A percentile compares a stretch with the other conserved stretches of the same genome.
These are phyloP conservation scores for Hormaphis cornu DNA, from an alignment of 1,140 invertebrate genomes.

Conservation along the genomic window DNA sequence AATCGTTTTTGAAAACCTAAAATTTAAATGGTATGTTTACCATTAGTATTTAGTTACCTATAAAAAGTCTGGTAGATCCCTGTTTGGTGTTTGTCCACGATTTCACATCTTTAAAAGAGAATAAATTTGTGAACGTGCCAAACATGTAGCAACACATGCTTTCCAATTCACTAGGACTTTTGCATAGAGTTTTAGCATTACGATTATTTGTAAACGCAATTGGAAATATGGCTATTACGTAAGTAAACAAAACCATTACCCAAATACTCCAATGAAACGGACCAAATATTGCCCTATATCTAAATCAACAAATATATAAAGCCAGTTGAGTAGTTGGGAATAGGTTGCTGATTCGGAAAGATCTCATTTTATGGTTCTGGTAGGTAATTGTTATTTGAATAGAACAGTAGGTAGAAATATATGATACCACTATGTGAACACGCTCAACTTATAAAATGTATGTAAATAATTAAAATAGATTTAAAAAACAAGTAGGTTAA, in stretches of 20 bases:
- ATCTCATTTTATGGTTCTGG: too few relatives aligned
- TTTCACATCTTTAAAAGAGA: conserved; percentile 57
- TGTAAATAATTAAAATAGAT: too few relatives aligned
- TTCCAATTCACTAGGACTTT: conserved; percentile 57
- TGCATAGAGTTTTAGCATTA: conserved; percentile 51
- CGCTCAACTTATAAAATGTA: too few relatives aligned
- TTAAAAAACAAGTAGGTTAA: too few relatives aligned
- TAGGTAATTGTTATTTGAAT: too few relatives aligned
- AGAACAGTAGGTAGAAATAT: too few relatives aligned
- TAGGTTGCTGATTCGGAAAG: neutral
- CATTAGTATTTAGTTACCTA: conserved; percentile 47
- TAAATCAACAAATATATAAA: conserved; percentile 40
- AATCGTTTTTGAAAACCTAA: neutral
- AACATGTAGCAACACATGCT: conserved; percentile 58
- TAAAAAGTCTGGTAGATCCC: conserved; percentile 54
- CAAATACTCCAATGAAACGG: conserved; percentile 68
- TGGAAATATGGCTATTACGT: conserved; percentile 60
- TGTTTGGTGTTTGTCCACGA: conserved; percentile 60
- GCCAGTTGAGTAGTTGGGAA: neutral
- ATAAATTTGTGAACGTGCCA: conserved; percentile 69
- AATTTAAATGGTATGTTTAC: neutral
- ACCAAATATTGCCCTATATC: conserved; percentile 68
- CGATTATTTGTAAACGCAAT: conserved; percentile 59
- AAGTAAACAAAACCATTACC: conserved; percentile 56
- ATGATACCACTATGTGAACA: too few relatives aligned